Evolutionary conservation across 2,888 invertebrate genomes (phyloP), one percentile per base, ranked within the genome.

Genomic region (Rotaria sp.): DNA sequence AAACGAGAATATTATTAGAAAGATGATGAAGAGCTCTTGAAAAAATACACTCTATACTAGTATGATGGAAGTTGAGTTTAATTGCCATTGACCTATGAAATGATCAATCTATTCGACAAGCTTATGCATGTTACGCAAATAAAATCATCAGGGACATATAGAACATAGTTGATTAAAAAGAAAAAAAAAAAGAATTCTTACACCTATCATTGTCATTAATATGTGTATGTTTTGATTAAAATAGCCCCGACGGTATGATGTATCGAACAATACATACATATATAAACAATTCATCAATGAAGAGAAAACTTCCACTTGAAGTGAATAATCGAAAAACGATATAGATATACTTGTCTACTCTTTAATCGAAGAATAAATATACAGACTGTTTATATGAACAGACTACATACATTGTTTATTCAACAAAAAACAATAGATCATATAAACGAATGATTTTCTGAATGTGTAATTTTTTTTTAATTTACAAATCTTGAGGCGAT

Each of bases 1-100:
- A n/a, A n/a, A n/a, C n/a, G n/a, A 13, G 15, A 30, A 30, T 55
- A 24, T 0, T 26, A 24, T 55, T 13, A 50, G 67, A 67, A 67
- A 30, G 30, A 67, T 18, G 67, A 67, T 67, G 67, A 35, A 67
- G 67, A 67, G 67, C 67, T 67, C 67, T 67, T 30, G 67, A 67
- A 35, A 55, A 67, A 30, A 30, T 30, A 67, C 30, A 18, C 35
- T 50, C 50, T 18, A 50, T 15, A 50, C 13, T 50, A 15, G 50
- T 15, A 50, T 52, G 52, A 52, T 52, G 24, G 50, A 35, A 67
- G 21, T 35, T 67, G 35, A 67, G 15, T 67, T 15, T 67, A 67
- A 67, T 38, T 67, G 67, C 30, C 35, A 67, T 67, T 67, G 21
- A 67, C 35, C 67, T 67, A 67, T 67, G 67, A 67, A 67, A 67